Conservation (phyloP, 2,797 vertebrate species). For the Pitangus sulphuratus region DNA sequence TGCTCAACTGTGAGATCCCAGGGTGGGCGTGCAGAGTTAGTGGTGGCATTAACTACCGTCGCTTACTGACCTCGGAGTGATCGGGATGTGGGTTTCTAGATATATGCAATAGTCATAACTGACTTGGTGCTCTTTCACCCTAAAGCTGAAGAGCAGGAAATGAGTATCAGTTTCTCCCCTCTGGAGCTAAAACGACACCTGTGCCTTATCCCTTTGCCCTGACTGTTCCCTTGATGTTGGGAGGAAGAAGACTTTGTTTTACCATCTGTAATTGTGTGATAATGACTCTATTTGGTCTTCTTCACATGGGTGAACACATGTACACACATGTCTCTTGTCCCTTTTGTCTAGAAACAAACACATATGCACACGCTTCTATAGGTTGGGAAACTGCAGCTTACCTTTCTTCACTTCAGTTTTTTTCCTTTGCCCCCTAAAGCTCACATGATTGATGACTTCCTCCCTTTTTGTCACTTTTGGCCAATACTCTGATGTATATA, state of each 20-base stretch:
- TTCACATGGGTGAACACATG: background rate
- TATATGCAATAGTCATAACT: conserved; percentile 20
- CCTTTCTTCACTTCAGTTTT: background rate
- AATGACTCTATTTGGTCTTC: background rate
- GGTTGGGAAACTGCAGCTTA: background rate
- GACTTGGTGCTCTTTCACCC: conserved; percentile 40
- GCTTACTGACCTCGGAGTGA: conserved; percentile 7
- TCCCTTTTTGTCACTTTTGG: conserved; percentile 15
- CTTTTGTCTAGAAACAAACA: background rate
- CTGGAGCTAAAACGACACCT: conserved; percentile 38
- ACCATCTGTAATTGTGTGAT: background rate
- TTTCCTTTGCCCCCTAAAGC: background rate
- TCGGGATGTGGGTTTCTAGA: conserved; percentile 10
- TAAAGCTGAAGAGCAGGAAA: conserved; percentile 35
- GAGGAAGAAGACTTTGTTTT: conserved; percentile 5
- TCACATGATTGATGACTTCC: background rate
- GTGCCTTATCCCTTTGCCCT: conserved; percentile 3
- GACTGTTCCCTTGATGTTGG: conserved; percentile 3
- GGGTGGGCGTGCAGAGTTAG: background rate
- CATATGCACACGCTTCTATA: background rate
- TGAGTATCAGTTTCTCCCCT: conserved; percentile 42
- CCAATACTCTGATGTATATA: background rate
- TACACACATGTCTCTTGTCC: background rate
- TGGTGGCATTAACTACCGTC: conserved; percentile 37
- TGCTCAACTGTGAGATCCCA: conserved; percentile 41